phyloP scores from a whole-genome alignment of 64 coral and sea anemone species.

The Stichodactyla mertensii region DNA sequence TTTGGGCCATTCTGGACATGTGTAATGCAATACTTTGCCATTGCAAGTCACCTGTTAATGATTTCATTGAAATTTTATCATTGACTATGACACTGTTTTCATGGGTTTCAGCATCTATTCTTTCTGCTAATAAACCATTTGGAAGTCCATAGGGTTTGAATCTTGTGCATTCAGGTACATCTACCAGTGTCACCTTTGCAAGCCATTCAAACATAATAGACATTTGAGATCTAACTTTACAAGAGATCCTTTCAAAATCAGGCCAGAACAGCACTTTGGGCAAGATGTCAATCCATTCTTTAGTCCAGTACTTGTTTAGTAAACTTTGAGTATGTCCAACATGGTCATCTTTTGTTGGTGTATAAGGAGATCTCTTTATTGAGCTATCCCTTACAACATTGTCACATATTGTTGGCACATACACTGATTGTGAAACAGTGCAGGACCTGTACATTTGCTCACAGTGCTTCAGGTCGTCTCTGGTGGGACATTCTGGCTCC shows the following conservation, averaged over 20 bases:
- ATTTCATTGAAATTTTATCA: neutral
- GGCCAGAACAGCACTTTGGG: constrained; percentile 34
- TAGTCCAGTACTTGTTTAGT: constrained; percentile 26
- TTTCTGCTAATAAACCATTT: constrained; percentile 7
- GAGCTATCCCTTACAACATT: neutral
- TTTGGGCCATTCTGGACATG: constrained; percentile 66
- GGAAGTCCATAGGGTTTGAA: constrained; percentile 1
- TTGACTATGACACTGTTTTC: neutral
- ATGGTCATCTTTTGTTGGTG: neutral
- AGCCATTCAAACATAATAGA: constrained; percentile 49
- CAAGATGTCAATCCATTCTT: constrained; percentile 37
- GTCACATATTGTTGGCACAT: constrained; percentile 40
- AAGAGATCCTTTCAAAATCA: constrained; percentile 23
- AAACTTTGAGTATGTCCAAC: neutral
- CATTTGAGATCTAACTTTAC: constrained; percentile 33
- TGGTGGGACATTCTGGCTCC: constrained; percentile 28
- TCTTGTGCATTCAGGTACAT: constrained; percentile 16
- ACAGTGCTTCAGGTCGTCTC: constrained; percentile 10
- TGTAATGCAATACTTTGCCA: constrained; percentile 63
- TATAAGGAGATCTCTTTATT: constrained; percentile 1
- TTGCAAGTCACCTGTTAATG: neutral
- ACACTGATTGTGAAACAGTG: constrained; percentile 39
- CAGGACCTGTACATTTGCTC: constrained; percentile 47
- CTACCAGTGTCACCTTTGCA: constrained; percentile 22
- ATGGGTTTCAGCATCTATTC: neutral